These are phyloP conservation scores for Oegoconia quadripuncta DNA, from an alignment of 2,888 invertebrate species.

Conservation along the genomic window DNA sequence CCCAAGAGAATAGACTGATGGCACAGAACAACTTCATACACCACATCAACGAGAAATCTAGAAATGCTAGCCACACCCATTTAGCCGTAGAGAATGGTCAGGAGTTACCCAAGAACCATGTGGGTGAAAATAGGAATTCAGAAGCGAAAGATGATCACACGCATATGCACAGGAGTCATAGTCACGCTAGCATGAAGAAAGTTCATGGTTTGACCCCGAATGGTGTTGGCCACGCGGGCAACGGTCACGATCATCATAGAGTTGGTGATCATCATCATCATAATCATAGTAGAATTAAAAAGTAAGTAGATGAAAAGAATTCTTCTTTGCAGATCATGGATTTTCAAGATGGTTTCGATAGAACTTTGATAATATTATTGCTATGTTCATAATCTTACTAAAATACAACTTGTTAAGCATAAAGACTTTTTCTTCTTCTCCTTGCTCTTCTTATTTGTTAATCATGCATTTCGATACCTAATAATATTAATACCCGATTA, in stretches of 20 bases:
- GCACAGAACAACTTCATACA: slow-evolving; percentile 71
- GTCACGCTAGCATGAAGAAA: slow-evolving; percentile 68
- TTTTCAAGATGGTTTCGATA: too few species aligned
- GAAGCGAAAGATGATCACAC: slow-evolving; percentile 27
- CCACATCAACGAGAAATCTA: slow-evolving; percentile 64
- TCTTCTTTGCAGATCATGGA: too few species aligned
- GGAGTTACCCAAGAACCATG: slow-evolving; percentile 38
- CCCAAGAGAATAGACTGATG: slow-evolving; percentile 69
- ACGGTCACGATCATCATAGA: slow-evolving; percentile 59
- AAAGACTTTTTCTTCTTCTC: too few species aligned
- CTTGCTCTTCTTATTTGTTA: too few species aligned
- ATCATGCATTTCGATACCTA: too few species aligned
- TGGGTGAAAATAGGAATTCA: slow-evolving; percentile 28
- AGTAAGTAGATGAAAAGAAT: too few species aligned
- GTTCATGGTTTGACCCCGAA: slow-evolving; percentile 57
- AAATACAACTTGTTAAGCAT: too few species aligned
- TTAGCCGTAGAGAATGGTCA: slow-evolving; percentile 59
- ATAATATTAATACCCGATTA: too few species aligned
- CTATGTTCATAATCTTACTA: too few species aligned
- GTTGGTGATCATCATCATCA: slow-evolving; percentile 47
- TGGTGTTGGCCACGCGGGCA: slow-evolving; percentile 53
- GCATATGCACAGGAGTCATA: slow-evolving; percentile 67
- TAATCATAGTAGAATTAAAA: slow-evolving; percentile 52
- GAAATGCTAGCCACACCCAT: slow-evolving; percentile 56
- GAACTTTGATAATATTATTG: too few species aligned